Evolutionary conservation across 2,888 invertebrate genomes (phyloP).

Genomic region (Pheosia gnoma): DNA sequence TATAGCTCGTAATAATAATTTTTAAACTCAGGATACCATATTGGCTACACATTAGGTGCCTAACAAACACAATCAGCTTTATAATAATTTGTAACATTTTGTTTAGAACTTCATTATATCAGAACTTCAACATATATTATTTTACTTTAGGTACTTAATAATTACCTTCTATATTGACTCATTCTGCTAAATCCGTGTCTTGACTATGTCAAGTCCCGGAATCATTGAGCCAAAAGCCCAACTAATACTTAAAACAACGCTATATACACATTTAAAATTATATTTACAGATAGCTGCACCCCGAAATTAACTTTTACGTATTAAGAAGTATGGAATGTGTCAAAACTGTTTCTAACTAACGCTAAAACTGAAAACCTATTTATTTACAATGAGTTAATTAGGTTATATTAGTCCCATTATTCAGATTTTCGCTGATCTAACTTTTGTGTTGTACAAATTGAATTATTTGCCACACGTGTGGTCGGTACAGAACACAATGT

Average conservation of each 20-base stretch:
- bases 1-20: background rate
- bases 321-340: constrained; percentile 76
- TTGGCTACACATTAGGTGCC: constrained; percentile 3
- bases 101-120: background rate
- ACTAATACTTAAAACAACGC: constrained; percentile 44
- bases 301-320: constrained; percentile 52
- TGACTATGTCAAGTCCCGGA: constrained; percentile 49
- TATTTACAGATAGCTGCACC: constrained; percentile 76
- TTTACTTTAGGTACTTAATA: background rate
- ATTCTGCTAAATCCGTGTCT: constrained; percentile 28
- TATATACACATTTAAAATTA: constrained; percentile 72
- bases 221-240: constrained; percentile 46
- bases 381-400: constrained; percentile 36
- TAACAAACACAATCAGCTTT: constrained; percentile 3
- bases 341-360: constrained; percentile 56
- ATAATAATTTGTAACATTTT: constrained; percentile 3
- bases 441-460: constrained; percentile 9
- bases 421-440: constrained; percentile 33
- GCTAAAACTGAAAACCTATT: constrained; percentile 51
- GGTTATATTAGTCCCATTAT: constrained; percentile 37
- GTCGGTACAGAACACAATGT: too few relatives aligned
- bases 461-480: too few relatives aligned
- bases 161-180: constrained; percentile 8
- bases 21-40: background rate
- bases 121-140: background rate